phyloP scores from a whole-genome alignment of 2,888 invertebrate species.

The Pyrochroa serraticornis region DNA sequence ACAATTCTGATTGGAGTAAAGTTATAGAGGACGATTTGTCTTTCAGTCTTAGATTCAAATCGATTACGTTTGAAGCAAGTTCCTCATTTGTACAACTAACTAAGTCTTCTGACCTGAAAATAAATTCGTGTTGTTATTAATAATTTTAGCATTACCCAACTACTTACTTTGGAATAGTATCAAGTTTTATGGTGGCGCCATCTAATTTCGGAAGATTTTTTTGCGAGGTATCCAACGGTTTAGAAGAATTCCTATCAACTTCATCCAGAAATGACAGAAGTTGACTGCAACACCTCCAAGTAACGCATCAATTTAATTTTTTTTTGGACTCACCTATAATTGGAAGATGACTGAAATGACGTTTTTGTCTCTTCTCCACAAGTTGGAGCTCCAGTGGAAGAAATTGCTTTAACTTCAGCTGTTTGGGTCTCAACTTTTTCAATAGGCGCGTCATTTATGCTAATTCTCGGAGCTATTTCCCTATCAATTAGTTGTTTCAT shows the following conservation, averaged over 20 bases:
- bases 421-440: background rate
- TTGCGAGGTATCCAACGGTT: slow-evolving; percentile 48
- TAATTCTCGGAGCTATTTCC: slow-evolving; percentile 36
- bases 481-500: slow-evolving; percentile 51
- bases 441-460: slow-evolving; percentile 3
- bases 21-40: slow-evolving; percentile 66
- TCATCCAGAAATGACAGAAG: slow-evolving; percentile 71
- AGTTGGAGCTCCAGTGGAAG: background rate
- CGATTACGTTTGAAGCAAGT: slow-evolving; percentile 66
- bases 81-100: slow-evolving; percentile 65
- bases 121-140: background rate
- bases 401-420: too few relatives aligned
- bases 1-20: slow-evolving; percentile 65
- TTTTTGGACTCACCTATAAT: background rate
- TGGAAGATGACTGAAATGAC: background rate
- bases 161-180: slow-evolving; percentile 54
- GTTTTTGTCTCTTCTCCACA: slow-evolving; percentile 1
- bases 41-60: slow-evolving; percentile 65
- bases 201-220: slow-evolving; percentile 46
- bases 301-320: background rate
- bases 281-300: slow-evolving; percentile 61
- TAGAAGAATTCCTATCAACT: slow-evolving; percentile 60
- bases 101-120: slow-evolving; percentile 62
- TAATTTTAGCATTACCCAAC: background rate
- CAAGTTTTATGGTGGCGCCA: slow-evolving; percentile 46